These are phyloP conservation scores for Dinomys branickii DNA, from an alignment of 2,113 vertebrate species.

Conservation along the genomic window DNA sequence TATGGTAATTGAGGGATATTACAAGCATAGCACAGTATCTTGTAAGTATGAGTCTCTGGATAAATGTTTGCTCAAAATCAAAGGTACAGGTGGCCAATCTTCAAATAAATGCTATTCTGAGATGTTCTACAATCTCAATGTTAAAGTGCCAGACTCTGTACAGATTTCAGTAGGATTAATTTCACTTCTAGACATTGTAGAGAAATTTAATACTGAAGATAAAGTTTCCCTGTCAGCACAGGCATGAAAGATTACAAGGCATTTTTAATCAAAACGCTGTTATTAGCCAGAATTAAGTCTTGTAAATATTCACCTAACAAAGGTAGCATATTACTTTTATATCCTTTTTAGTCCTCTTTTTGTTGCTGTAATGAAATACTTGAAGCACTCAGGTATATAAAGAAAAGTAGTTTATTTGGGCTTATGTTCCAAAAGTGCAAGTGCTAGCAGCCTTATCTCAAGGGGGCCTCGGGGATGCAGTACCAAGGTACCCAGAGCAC, in stretches of 20 bases:
- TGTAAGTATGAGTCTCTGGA: slow-evolving; percentile 10
- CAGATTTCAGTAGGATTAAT: slow-evolving; percentile 31
- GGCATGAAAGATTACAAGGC: not conserved
- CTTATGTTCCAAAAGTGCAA: not conserved
- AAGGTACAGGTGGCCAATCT: not conserved
- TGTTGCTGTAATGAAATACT: not conserved
- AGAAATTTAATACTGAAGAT: slow-evolving; percentile 42
- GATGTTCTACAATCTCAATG: not conserved
- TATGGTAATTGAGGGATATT: not conserved
- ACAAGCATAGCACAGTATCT: not conserved
- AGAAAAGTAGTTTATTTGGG: not conserved
- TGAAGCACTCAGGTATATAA: not conserved
- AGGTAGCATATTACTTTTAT: not conserved
- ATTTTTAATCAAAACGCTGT: slow-evolving; percentile 8
- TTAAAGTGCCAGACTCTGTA: slow-evolving; percentile 3
- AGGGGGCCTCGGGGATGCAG: not conserved
- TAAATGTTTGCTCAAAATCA: slow-evolving; percentile 37
- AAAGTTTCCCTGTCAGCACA: not conserved
- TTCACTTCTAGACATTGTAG: not conserved
- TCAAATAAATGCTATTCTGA: slow-evolving; percentile 10
- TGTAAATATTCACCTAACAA: slow-evolving; percentile 37
- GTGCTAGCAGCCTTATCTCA: not conserved
- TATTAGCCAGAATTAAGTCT: slow-evolving; percentile 20
- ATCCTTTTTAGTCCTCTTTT: not conserved
- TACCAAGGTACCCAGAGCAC: not conserved